Evolutionary conservation across 2,113 vertebrate species (phyloP).

Genomic region (Etheostoma cragini): DNA sequence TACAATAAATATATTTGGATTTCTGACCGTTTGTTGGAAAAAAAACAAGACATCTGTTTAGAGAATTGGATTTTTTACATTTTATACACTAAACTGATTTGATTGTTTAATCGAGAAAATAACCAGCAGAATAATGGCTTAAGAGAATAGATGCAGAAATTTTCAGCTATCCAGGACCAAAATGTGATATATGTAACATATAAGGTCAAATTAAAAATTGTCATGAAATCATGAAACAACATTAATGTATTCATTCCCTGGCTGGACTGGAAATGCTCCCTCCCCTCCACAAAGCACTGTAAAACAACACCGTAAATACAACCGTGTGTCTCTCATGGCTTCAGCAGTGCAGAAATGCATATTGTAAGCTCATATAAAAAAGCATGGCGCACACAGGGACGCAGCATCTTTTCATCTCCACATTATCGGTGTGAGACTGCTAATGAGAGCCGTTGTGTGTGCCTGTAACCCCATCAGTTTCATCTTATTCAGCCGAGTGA

Average conservation of each 20-base stretch:
- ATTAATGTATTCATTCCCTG: slow-evolving; percentile 16
- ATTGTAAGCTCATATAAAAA: slow-evolving; percentile 44
- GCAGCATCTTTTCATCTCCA: slow-evolving; percentile 67
- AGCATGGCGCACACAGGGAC: slow-evolving; percentile 40
- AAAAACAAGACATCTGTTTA: not conserved
- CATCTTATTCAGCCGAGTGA: slow-evolving; percentile 49
- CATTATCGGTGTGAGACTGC: slow-evolving; percentile 61
- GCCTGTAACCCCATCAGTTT: slow-evolving; percentile 48
- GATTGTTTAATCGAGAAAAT: not conserved
- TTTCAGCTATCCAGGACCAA: not conserved
- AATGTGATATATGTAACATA: not conserved
- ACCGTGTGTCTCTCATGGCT: slow-evolving; percentile 31
- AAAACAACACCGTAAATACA: slow-evolving; percentile 42
- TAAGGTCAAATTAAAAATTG: slow-evolving; percentile 12
- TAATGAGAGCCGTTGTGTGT: slow-evolving; percentile 70
- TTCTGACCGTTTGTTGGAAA: not conserved
- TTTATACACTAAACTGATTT: not conserved
- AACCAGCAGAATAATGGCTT: not conserved
- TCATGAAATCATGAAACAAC: not conserved
- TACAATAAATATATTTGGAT: not conserved
- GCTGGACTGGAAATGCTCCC: slow-evolving; percentile 4
- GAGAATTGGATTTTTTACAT: not conserved
- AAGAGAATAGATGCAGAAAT: not conserved
- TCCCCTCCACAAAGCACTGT: slow-evolving; percentile 24
- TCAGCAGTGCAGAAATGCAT: slow-evolving; percentile 47